phyloP scores from a whole-genome alignment of 2,888 invertebrate genomes.

The Erynnis tages region DNA sequence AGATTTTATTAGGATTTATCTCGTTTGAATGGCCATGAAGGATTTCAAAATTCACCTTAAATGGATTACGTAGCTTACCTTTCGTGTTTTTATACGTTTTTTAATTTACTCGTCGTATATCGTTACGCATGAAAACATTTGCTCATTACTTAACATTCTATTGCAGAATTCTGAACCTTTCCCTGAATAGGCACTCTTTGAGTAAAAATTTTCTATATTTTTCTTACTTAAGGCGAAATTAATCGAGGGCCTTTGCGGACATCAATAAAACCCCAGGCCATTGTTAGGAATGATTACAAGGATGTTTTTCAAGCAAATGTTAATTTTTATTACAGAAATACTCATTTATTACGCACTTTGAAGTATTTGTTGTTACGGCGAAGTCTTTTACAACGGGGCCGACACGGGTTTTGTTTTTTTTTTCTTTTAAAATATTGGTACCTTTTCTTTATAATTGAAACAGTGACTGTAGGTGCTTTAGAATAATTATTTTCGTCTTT shows the following conservation, averaged over 20 bases:
- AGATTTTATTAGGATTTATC: conserved; percentile 4
- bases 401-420: conserved; percentile 25
- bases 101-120: background rate
- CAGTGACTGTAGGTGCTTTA: conserved; percentile 8
- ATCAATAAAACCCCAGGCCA: conserved; percentile 72
- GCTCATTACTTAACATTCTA: conserved; percentile 45
- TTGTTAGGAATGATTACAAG: conserved; percentile 74
- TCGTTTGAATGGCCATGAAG: no score
- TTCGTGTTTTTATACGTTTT: background rate
- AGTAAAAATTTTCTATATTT: conserved; percentile 45
- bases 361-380: conserved; percentile 50
- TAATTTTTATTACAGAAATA: conserved; percentile 72
- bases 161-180: conserved; percentile 49
- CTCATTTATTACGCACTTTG: conserved; percentile 50
- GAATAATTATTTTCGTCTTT: conserved; percentile 2
- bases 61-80: background rate
- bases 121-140: conserved; percentile 44
- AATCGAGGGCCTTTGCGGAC: conserved; percentile 71
- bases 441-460: conserved; percentile 17
- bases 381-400: conserved; percentile 33
- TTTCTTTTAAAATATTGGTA: conserved; percentile 24
- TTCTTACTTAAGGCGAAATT: conserved; percentile 69
- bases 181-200: conserved; percentile 48
- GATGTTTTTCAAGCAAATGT: conserved; percentile 71
- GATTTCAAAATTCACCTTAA: background rate